Evolutionary conservation across 2,888 invertebrate genomes (phyloP), one percentile per base, ranked within the genome.

Genomic region (Seira ritae): DNA sequence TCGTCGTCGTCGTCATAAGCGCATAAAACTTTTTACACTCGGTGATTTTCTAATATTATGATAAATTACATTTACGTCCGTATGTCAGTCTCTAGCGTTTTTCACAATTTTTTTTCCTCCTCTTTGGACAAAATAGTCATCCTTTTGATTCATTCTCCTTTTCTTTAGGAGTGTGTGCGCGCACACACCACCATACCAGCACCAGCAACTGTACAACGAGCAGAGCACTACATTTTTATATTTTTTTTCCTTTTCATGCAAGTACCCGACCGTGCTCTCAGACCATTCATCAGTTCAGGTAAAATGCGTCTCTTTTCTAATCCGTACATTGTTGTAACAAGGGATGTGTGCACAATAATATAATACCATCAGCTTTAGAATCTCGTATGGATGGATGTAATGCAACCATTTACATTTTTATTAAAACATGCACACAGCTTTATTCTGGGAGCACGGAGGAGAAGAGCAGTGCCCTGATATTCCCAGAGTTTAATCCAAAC

Each of bases 221-320:
- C n/a, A n/a, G n/a, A n/a, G n/a, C n/a, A 42, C 42, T 42, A 8
- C 42, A 8, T 12, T 42, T 12, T 42, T 42, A 8, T 42, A 19
- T 20, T 10, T 66, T 66, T 20, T 20, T 69, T 69, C 60, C 80
- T 80, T 73, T 80, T 80, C 80, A 80, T 68, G 74, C 67, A 80
- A 80, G 80, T 80, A 80, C 74, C 80, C 71, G 75, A 76, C 81
- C 81, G 75, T 81, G 75, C 81, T 81, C 70, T 70, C 19, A 81
- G 71, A 31, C 81, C 74, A 81, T 81, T 81, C 81, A 81, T 81
- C 81, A 81, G 81, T 75, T 81, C 81, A 81, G 81, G 81, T 81
- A 81, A 42, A 75, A 75, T 81, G 75, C 46, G 22, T 81, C 20
- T 24, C 69, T 17, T 31, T 70, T 46, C 10, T 17, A 20, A 70